phyloP scores from a whole-genome alignment of 2,113 vertebrate genomes.

The Eidolon helvum region DNA sequence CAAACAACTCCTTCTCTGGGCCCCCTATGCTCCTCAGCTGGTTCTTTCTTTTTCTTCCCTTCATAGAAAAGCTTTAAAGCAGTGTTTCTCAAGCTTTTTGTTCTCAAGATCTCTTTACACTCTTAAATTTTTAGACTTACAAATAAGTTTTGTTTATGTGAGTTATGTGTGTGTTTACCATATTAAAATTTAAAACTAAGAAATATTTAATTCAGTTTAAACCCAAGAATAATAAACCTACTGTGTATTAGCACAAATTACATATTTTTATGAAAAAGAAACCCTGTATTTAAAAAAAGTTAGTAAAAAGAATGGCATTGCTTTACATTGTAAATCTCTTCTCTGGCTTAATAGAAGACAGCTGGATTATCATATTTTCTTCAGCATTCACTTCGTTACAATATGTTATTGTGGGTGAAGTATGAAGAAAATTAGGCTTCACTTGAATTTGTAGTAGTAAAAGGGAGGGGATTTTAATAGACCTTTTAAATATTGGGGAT shows the following conservation, averaged over 20 bases:
- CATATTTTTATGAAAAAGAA: conserved; percentile 8
- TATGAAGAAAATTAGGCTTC: background rate
- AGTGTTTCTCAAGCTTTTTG: background rate
- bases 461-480: background rate
- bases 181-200: background rate
- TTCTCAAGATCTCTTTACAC: background rate
- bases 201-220: conserved; percentile 20
- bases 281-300: background rate
- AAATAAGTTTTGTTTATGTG: conserved; percentile 32
- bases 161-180: background rate
- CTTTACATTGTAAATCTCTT: background rate
- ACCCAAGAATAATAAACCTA: background rate
- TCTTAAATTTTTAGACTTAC: conserved; percentile 12
- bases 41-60: background rate
- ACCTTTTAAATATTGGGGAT: background rate
- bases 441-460: background rate
- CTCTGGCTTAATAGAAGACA: background rate
- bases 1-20: background rate
- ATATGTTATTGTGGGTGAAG: background rate
- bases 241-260: background rate
- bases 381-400: background rate
- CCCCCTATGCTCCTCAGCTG: background rate
- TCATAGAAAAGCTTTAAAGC: background rate
- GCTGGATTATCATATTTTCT: background rate
- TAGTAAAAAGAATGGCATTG: background rate